Base-by-base conservation (phyloP, 2,113 vertebrate species). In the Scopus umbretta region DNA sequence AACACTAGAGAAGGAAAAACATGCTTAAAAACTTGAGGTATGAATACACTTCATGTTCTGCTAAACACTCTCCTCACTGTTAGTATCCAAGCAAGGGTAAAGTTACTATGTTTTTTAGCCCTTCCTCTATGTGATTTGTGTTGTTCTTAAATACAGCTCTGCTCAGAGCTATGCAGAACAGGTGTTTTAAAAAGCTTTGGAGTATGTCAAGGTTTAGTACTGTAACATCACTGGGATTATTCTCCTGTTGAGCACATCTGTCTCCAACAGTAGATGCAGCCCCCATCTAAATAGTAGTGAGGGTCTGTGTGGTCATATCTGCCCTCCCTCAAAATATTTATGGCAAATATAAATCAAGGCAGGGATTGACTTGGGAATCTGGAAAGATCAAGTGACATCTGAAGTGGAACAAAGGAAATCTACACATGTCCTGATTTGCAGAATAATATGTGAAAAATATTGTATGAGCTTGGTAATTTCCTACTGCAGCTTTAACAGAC, bases 181-280 rank as follows among this genome's bases (percentile, higher is more conserved):
- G 93, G 91, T 97, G 92, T 91, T 95, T 82, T 90, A 55, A 80
- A 91, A 95, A 87, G 43, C 32, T 94, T 97, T 92, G 71, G 84
- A 62, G 7, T 66, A 47, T 94, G 78, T 87, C 70, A 91, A 81
- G 36, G 49, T 89, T 89, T 82, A 94, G 67, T 80, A 76, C 38
- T 74, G 74, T 32, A 76, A 71, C 32, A 68, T 34, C 32, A 25
- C 74, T 52, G 74, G 66, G 58, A 55, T 47, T 92, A 45, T 95
- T 94, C 83, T 80, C 81, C 76, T 63, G 1, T 25, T 23, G 58
- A 91, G 84, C 65, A 83, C 86, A 88, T 89, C 59, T 83, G 63
- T 70, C 58, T 97, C 50, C 63, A 93, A 72, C 53, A 90, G 63
- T 80, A 90, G 82, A 92, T 66, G 52, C 38, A 93, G 38, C 26